A percentile compares a stretch with the other conserved stretches of the same genome.
These are phyloP conservation scores for Musca domestica DNA, from an alignment of 1,140 invertebrate species.

Conservation along the genomic window DNA sequence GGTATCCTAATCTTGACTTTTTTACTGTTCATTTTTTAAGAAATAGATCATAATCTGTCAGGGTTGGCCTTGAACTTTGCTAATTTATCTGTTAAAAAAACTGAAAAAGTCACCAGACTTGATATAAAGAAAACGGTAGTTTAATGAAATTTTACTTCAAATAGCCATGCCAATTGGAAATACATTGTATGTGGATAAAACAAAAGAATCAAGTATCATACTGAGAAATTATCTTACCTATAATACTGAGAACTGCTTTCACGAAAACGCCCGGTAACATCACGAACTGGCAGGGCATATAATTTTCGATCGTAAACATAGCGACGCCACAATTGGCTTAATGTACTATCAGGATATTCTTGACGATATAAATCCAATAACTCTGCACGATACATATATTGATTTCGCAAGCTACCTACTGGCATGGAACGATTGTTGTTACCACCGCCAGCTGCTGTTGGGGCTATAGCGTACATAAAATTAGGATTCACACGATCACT, in stretches of 20 bases:
- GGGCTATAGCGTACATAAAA: not conserved
- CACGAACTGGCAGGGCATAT: conserved; percentile 67
- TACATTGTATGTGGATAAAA: too few species aligned
- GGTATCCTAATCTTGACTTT: too few species aligned
- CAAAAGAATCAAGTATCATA: too few species aligned
- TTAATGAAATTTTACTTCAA: too few species aligned
- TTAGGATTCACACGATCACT: not conserved
- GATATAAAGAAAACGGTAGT: too few species aligned
- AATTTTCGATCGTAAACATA: conserved; percentile 75
- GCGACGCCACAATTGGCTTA: conserved; percentile 58
- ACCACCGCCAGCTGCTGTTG: not conserved
- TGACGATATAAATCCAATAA: conserved; percentile 43
- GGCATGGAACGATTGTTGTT: conserved; percentile 19
- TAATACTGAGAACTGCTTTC: conserved; percentile 74
- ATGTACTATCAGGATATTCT: conserved; percentile 33
- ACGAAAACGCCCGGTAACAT: conserved; percentile 66
- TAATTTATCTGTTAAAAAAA: too few species aligned
- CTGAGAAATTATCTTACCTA: too few species aligned
- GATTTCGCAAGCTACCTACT: conserved; percentile 20
- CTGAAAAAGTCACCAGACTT: too few species aligned
- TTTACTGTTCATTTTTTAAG: too few species aligned
- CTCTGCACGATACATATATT: conserved; percentile 35
- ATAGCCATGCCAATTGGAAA: too few species aligned
- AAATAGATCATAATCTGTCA: too few species aligned
- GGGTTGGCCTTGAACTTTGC: too few species aligned